phyloP scores from a whole-genome alignment of 1,140 invertebrate genomes.

The Stratiolaelaps scimitus region DNA sequence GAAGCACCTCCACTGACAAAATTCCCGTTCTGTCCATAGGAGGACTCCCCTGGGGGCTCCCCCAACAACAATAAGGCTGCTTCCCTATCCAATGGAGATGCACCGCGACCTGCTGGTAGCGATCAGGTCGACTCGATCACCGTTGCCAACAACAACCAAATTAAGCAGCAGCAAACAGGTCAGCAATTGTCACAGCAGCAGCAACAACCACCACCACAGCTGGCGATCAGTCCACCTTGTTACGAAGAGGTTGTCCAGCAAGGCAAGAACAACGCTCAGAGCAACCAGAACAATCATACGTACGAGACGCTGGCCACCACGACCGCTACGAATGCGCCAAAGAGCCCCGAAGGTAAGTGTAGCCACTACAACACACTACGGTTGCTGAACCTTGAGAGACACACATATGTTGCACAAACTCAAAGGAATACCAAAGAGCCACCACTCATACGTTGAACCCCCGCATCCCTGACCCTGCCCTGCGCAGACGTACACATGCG shows the following conservation, averaged over 20 bases:
- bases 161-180: not conserved
- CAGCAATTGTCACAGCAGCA: no score
- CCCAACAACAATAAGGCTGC: slow-evolving; percentile 9
- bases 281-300: not conserved
- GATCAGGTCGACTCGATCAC: slow-evolving; percentile 10
- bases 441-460: no score
- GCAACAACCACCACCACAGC: no score
- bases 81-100: slow-evolving; percentile 8
- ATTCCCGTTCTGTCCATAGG: not conserved
- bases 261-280: slow-evolving; percentile 4
- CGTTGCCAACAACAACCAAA: slow-evolving; percentile 24
- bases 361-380: no score
- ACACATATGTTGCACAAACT: no score
- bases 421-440: no score
- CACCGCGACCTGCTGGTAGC: not conserved
- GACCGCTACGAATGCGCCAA: slow-evolving; percentile 15
- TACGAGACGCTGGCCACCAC: slow-evolving; percentile 26
- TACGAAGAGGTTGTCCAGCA: slow-evolving; percentile 26
- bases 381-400: no score
- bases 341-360: slow-evolving; percentile 24
- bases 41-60: slow-evolving; percentile 14
- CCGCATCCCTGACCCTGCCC: no score
- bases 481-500: no score
- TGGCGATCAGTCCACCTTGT: not conserved
- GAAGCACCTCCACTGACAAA: not conserved